These are phyloP conservation scores for Clarias platycephalus DNA, from an alignment of 2,797 vertebrate species.

Conservation along the genomic window DNA sequence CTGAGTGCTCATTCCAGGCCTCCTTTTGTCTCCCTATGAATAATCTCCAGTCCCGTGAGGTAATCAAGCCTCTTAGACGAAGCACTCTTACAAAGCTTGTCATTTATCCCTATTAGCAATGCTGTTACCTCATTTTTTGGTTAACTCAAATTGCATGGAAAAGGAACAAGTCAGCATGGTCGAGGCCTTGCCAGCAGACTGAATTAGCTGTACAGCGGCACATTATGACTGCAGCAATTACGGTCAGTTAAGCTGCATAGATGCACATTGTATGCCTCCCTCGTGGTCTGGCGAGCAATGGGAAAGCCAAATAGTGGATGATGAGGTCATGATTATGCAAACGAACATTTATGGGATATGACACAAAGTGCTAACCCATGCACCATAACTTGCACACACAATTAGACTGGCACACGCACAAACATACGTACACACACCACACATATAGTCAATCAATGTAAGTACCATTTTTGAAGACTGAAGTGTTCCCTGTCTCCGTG, in stretches of 20 bases:
- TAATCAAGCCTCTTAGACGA: constrained; percentile 69
- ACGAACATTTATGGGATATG: constrained; percentile 59
- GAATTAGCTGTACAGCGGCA: constrained; percentile 56
- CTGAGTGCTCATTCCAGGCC: constrained; percentile 61
- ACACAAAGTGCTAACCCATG: constrained; percentile 48
- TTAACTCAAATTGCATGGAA: constrained; percentile 75
- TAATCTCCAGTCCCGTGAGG: constrained; percentile 71
- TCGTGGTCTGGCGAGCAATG: constrained; percentile 45
- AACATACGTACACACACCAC: constrained; percentile 29
- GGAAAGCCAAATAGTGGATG: constrained; percentile 53
- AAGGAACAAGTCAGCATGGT: constrained; percentile 70
- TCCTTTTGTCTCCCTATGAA: constrained; percentile 73
- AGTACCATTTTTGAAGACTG: constrained; percentile 37
- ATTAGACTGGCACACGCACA: constrained; percentile 21
- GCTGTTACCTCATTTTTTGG: constrained; percentile 75
- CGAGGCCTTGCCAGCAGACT: constrained; percentile 63
- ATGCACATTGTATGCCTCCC: constrained; percentile 57
- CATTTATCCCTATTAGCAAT: constrained; percentile 70
- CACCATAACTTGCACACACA: constrained; percentile 40
- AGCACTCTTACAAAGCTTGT: constrained; percentile 67
- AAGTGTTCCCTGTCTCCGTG: constrained; percentile 32
- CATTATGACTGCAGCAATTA: constrained; percentile 54
- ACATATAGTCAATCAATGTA: constrained; percentile 37
- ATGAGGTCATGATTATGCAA: constrained; percentile 62
- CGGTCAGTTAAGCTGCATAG: constrained; percentile 42